These are phyloP conservation scores for Eupithecia exiguata DNA, from an alignment of 2,888 invertebrate genomes.

Conservation along the genomic window DNA sequence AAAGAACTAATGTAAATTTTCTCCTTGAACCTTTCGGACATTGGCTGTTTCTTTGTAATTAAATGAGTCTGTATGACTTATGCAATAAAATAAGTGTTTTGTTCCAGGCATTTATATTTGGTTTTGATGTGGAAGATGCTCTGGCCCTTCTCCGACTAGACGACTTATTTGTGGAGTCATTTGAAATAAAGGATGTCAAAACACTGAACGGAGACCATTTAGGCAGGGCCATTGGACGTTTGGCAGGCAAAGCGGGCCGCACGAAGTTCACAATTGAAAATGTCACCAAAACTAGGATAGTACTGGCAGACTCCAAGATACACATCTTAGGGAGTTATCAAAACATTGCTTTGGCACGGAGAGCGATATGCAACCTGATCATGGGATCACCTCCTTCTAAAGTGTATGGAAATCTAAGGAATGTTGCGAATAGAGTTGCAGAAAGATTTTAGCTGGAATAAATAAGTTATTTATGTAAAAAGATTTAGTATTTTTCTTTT, in stretches of 20 bases:
- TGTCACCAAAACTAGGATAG: slow-evolving; percentile 98
- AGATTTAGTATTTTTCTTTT: not conserved
- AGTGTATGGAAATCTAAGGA: slow-evolving; percentile 97
- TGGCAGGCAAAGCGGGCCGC: slow-evolving; percentile 98
- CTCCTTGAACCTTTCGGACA: not conserved
- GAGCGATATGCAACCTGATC: slow-evolving; percentile 98
- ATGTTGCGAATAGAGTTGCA: slow-evolving; percentile 91
- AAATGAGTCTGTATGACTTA: not conserved
- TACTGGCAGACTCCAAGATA: slow-evolving; percentile 97
- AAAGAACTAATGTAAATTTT: not conserved
- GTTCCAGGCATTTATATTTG: slow-evolving; percentile 93
- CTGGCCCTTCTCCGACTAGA: slow-evolving; percentile 96
- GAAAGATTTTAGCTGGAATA: slow-evolving; percentile 87
- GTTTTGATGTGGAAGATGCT: slow-evolving; percentile 99
- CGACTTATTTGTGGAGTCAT: slow-evolving; percentile 98
- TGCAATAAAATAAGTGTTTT: slow-evolving; percentile 8
- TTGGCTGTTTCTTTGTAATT: not conserved
- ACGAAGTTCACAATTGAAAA: slow-evolving; percentile 99
- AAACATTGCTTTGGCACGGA: slow-evolving; percentile 96
- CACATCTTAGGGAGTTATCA: slow-evolving; percentile 98
- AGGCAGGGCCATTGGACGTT: slow-evolving; percentile 97
- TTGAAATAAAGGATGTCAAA: slow-evolving; percentile 98
- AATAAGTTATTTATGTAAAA: slow-evolving; percentile 54
- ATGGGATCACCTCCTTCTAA: slow-evolving; percentile 98
- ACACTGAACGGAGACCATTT: slow-evolving; percentile 97